Percentiles rank a stretch among this genome's conserved stretches.
phyloP scores from a whole-genome alignment of 2,888 invertebrate genomes.

The Meliscaeva auricollis region DNA sequence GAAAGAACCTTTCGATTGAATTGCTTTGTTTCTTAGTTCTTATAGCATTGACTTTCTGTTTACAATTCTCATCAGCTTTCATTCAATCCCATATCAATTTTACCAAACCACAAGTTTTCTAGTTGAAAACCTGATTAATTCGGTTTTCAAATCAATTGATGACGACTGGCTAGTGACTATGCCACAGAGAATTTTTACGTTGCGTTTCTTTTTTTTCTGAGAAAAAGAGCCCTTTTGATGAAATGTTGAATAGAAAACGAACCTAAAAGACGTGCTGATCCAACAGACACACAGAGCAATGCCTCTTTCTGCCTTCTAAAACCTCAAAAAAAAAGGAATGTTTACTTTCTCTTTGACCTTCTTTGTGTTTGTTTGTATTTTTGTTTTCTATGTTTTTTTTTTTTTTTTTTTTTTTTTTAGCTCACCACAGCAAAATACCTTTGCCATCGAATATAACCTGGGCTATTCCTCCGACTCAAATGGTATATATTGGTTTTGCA shows the following conservation, averaged over 20 bases:
- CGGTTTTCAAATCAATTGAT: constrained; percentile 2
- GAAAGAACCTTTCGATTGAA: too few relatives aligned
- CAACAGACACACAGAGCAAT: neutral
- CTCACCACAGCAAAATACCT: neutral
- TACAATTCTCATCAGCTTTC: too few relatives aligned
- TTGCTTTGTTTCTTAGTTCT: too few relatives aligned
- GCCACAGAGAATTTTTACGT: neutral
- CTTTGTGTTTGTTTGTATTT: neutral
- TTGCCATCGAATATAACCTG: neutral
- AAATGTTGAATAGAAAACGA: neutral
- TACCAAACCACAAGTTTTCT: neutral
- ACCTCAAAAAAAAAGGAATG: neutral
- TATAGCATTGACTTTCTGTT: too few relatives aligned
- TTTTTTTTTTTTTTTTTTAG: too few relatives aligned
- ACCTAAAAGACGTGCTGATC: constrained; percentile 2
- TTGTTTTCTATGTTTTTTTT: neutral
- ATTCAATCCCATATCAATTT: neutral
- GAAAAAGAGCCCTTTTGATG: neutral
- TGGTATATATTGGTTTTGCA: constrained; percentile 38
- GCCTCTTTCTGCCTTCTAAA: neutral
- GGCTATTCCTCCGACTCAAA: constrained; percentile 1
- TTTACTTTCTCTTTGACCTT: constrained; percentile 10
- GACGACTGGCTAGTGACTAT: too few relatives aligned
- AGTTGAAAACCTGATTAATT: neutral
- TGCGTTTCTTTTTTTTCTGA: too few relatives aligned